These are phyloP conservation scores for Agapornis canus DNA, from an alignment of 2,797 vertebrate genomes.

Conservation along the genomic window DNA sequence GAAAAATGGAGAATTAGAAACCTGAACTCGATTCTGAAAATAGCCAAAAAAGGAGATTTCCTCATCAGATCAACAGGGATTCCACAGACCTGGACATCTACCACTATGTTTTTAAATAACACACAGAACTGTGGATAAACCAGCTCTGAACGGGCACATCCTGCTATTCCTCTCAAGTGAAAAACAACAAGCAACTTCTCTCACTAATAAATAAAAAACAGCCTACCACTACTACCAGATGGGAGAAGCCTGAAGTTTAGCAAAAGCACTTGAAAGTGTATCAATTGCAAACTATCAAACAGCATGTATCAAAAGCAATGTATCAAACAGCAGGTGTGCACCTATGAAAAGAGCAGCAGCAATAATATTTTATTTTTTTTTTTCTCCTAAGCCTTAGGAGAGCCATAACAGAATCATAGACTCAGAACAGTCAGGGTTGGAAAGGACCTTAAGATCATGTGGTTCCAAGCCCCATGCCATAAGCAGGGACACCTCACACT, in stretches of 20 bases:
- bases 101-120: neutral
- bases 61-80: neutral
- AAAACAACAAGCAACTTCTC: neutral
- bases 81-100: neutral
- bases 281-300: neutral
- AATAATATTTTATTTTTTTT: neutral
- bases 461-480: no score
- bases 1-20: slow-evolving; percentile 16
- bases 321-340: neutral
- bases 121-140: neutral
- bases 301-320: no score
- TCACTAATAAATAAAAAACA: neutral
- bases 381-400: neutral
- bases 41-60: neutral
- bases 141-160: neutral
- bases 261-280: neutral
- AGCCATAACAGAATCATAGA: neutral
- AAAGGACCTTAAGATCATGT: no score
- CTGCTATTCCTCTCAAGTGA: neutral
- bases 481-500: no score
- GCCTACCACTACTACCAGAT: neutral
- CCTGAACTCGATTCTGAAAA: neutral
- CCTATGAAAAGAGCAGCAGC: neutral
- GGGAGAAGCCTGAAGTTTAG: neutral
- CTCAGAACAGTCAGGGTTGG: no score